Base-by-base conservation (phyloP, 1,140 invertebrate genomes). In the Carposina sasakii region DNA sequence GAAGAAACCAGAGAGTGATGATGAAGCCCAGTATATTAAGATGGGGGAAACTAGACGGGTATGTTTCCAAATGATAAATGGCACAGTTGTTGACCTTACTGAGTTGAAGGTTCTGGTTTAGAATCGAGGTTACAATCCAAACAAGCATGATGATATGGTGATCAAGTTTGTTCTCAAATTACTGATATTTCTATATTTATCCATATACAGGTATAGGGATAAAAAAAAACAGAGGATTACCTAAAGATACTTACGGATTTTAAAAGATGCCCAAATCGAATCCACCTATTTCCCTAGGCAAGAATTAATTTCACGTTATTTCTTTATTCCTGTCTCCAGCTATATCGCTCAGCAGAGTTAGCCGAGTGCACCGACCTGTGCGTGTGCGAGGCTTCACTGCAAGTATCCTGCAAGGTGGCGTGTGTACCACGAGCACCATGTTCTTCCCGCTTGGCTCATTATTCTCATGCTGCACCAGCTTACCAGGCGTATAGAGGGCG, bases 401-500 rank as follows among this genome's bases (percentile, higher is more conserved):
- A 90, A 55, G 88, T 95, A 45, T 89, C 90, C 40, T 96, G 94
- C 79, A 93, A 94, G 72, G 93, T 93, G 59, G 91, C 95, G 49
- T 96, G 94, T 77, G 92, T 95, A 4, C 90, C 94, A 41, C 88
- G 92, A 10, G 91, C 91, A 52, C 92, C 94, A 6, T 96, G 95
- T 74, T 92, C 93, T 63, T 94, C 93, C 1, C 91, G 93, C 55
- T 90, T 94, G 52, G 94, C 94, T 22, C 94, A 93, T 75, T 96
- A 96, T 86, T 94, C 93, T 72, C 94, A 96, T 83, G 92, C 92
- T 15, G 92, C 93, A 2, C 94, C 95, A 4, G 92, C 93, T 48
- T 96, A 95, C 83, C 93, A 95, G 76, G 94, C 94, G 16, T 94
- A 92, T 71, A 87, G 94, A 9, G 94, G 94, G 10, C 90, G 93